Base-by-base conservation (phyloP, 2,888 invertebrate species). In the Limnephilus marmoratus region DNA sequence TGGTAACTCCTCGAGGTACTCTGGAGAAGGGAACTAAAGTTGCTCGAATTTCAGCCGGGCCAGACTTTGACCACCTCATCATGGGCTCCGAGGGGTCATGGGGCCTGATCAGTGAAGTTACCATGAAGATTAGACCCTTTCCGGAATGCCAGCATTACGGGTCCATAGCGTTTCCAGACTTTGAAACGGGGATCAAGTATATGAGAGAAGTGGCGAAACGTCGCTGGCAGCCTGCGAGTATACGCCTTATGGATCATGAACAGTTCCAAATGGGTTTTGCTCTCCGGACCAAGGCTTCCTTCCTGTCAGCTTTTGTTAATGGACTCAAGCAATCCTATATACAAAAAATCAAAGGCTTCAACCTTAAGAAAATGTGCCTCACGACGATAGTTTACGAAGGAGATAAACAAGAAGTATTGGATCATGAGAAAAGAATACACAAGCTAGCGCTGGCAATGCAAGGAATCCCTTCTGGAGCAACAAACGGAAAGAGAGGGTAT, bases 171-270 rank as follows among this genome's bases (percentile, higher is more conserved):
- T 99, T 99, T 95, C 99, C 99, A 0, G 97, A 98, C 95, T 99
- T 99, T 96, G 98, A 98, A 94, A 96, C 97, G n/a, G 99, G 99
- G 0, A 98, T 99, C 82, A 95, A 96, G 90, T 99, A 98, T 95
- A 97, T 99, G 97, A 96, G 99, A 91, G 99, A 99, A 95, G 97
- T 98, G 18, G 98, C 98, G 0, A 95, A 95, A 81, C 96, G 98
- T 94, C 97, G 99, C 91, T 98, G 98, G 94, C 99, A 99, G 94
- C 99, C 99, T 0, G 98, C 99, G 24, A 99, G 99, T 29, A 98
- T 99, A 93, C 97, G 99, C 34, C 98, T 99, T 98, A 99, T 99
- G 95, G 99, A 99, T 94, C 99, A 99, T 94, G 98, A 99, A 94
- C 93, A 99, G 96, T 99, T 99, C 95, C 97, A 98, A 94, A 98